These are phyloP conservation scores for Himalopsyche japonica DNA, from an alignment of 2,888 invertebrate species.

Conservation along the genomic window DNA sequence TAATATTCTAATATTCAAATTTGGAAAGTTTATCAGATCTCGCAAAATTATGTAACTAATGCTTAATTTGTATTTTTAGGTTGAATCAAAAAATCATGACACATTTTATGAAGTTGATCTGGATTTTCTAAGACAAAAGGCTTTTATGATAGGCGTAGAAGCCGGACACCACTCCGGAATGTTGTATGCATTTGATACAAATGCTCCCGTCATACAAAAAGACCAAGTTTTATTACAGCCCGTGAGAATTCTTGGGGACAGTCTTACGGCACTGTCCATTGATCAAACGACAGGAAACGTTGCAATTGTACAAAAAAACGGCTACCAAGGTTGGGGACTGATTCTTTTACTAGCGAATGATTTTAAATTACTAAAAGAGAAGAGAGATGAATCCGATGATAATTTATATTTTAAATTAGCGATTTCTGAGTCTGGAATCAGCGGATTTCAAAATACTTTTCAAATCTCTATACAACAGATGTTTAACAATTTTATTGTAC, in stretches of 20 bases:
- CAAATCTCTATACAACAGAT: background rate
- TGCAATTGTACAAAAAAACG: background rate
- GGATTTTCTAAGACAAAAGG: background rate
- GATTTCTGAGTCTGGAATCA: background rate
- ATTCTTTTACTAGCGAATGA: background rate
- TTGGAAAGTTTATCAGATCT: no score
- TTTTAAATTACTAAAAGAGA: background rate
- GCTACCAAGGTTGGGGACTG: background rate
- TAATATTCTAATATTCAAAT: no score
- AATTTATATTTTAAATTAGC: background rate
- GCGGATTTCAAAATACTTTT: background rate
- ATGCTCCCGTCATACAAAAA: background rate
- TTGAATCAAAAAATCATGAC: background rate
- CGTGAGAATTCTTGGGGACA: background rate
- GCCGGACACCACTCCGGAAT: background rate
- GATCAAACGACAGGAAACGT: background rate
- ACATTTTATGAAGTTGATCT: background rate
- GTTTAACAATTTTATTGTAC: background rate
- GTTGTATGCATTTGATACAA: background rate
- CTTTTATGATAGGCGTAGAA: background rate
- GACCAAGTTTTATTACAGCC: background rate
- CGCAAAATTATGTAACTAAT: no score
- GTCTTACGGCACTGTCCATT: background rate
- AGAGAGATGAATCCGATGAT: background rate
- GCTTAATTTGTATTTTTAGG: no score